phyloP scores from a whole-genome alignment of 2,797 vertebrate genomes.

The Paratrypauchen microcephalus region DNA sequence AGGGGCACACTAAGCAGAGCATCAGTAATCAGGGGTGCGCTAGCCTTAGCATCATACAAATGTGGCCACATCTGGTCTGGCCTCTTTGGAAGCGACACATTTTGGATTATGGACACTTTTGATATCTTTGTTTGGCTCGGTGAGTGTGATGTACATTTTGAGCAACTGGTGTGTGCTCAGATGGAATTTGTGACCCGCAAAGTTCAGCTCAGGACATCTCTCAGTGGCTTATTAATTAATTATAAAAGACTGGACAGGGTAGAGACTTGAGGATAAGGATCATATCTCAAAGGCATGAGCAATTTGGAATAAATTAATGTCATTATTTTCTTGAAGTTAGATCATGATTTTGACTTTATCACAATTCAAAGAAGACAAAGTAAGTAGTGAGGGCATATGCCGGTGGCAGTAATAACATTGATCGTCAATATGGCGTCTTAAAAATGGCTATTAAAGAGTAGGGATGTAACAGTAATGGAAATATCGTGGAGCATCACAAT shows the following conservation, averaged over 20 bases:
- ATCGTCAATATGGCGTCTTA: no score
- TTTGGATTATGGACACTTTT: conserved; percentile 11
- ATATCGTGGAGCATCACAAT: no score
- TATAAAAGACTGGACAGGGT: neutral
- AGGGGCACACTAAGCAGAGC: conserved; percentile 16
- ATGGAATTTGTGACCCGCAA: neutral
- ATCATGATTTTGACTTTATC: no score
- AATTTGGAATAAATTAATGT: no score
- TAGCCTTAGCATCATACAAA: conserved; percentile 13
- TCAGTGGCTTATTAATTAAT: neutral
- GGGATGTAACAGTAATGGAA: no score
- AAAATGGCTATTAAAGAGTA: no score
- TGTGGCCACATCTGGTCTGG: conserved; percentile 15
- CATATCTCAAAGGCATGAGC: neutral
- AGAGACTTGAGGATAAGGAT: neutral
- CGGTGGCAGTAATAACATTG: no score
- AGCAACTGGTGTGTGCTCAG: neutral
- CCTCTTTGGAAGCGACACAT: neutral
- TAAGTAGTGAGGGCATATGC: no score
- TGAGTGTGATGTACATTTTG: conserved; percentile 7
- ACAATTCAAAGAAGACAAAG: no score
- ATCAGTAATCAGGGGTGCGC: conserved; percentile 13
- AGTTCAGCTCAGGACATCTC: neutral
- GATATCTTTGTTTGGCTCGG: conserved; percentile 5
- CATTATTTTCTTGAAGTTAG: no score